Evolutionary conservation across 2,797 vertebrate genomes (phyloP).

Genomic region (Neosalanx taihuensis): DNA sequence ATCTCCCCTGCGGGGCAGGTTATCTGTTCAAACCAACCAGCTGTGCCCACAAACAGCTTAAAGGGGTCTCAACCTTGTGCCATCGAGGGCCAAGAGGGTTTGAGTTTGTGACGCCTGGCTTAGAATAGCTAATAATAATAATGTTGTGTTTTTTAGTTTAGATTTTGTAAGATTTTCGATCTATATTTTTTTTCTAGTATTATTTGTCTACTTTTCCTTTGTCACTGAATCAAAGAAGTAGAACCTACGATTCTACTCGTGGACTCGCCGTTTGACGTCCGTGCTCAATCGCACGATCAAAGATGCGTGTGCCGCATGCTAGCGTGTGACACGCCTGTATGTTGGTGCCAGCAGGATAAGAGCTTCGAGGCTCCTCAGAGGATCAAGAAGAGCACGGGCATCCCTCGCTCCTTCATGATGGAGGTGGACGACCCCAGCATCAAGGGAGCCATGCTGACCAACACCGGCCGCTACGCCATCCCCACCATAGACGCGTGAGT

Average conservation of each 20-base stretch:
- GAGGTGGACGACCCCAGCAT: constrained; percentile 94
- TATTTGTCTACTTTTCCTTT: not conserved
- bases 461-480: constrained; percentile 91
- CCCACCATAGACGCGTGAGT: constrained; percentile 96
- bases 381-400: constrained; percentile 96
- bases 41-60: too few relatives aligned
- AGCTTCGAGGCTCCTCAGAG: constrained; percentile 83
- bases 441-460: constrained; percentile 97
- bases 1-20: not conserved
- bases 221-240: not conserved
- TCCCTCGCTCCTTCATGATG: constrained; percentile 96
- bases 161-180: too few relatives aligned
- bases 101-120: too few relatives aligned
- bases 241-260: too few relatives aligned
- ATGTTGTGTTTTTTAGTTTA: too few relatives aligned
- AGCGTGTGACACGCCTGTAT: not conserved
- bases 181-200: not conserved
- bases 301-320: too few relatives aligned
- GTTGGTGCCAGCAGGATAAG: constrained; percentile 80
- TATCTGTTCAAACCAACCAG: too few relatives aligned
- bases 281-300: too few relatives aligned
- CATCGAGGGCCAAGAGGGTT: too few relatives aligned
- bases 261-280: too few relatives aligned
- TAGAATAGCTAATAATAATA: too few relatives aligned
- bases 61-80: too few relatives aligned